Evolutionary conservation across 2,888 invertebrate species (phyloP).

Genomic region (Myathropa florea): DNA sequence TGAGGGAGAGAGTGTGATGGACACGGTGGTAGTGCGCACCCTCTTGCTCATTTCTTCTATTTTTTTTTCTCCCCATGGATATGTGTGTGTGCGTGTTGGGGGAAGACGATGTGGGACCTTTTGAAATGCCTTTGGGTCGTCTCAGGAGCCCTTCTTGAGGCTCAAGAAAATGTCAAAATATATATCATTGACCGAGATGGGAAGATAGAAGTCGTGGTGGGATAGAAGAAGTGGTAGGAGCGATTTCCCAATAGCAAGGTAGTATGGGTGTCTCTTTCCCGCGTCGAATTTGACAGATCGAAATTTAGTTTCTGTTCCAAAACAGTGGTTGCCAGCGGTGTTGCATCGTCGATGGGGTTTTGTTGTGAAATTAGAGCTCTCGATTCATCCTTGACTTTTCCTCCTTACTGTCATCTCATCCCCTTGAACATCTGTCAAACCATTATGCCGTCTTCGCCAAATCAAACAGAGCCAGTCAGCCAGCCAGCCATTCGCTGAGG

Average conservation of each 20-base stretch:
- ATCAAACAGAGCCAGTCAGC: neutral
- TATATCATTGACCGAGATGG: conserved; percentile 20
- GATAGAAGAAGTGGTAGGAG: neutral
- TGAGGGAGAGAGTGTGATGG: conserved; percentile 28
- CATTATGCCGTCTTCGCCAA: neutral
- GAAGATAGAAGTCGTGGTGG: conserved; percentile 21
- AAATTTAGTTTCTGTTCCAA: conserved; percentile 13
- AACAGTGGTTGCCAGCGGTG: conserved; percentile 26
- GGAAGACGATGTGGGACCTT: neutral
- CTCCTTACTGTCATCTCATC: neutral
- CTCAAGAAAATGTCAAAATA: conserved; percentile 57
- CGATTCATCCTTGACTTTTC: neutral
- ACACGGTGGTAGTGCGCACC: conserved; percentile 19
- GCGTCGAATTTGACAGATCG: conserved; percentile 23
- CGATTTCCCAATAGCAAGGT: neutral
- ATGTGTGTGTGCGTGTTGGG: neutral
- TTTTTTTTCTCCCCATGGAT: neutral
- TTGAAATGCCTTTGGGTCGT: neutral
- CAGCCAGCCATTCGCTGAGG: neutral
- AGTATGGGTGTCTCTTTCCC: conserved; percentile 38
- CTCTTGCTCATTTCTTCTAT: conserved; percentile 10
- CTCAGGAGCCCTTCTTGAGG: neutral
- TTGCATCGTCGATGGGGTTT: neutral
- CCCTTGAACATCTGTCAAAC: neutral
- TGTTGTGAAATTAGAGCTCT: neutral